A percentile compares a stretch with the other conserved stretches of the same genome.
Conservation (phyloP, 53 echinoderm and acorn worm genomes). For the Glandiceps talaboti region DNA sequence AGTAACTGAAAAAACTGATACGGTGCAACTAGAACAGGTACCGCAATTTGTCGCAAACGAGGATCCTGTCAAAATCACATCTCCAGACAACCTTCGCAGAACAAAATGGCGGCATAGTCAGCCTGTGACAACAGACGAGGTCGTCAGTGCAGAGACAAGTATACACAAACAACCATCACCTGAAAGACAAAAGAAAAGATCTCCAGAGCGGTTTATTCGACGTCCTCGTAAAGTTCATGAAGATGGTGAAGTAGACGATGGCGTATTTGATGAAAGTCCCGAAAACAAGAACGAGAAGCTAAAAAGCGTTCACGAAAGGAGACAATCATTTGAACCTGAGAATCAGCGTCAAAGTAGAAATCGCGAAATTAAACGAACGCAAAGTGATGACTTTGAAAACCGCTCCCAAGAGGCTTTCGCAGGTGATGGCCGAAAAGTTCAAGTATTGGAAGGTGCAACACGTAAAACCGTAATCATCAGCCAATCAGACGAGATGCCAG, state of each 20-base stretch:
- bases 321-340: background rate
- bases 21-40: background rate
- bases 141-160: background rate
- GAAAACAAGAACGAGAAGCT: background rate
- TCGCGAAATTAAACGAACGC: background rate
- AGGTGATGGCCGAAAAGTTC: background rate
- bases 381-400: background rate
- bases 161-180: background rate
- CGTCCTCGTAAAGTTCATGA: background rate
- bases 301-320: background rate
- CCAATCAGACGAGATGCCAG: constrained; percentile 5
- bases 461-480: constrained; percentile 14
- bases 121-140: background rate
- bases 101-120: background rate
- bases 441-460: constrained; percentile 11
- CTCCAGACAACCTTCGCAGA: background rate
- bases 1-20: background rate
- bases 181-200: too few relatives aligned
- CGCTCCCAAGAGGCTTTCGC: background rate
- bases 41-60: background rate
- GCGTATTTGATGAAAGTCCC: background rate
- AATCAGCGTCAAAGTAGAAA: background rate
- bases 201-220: background rate
- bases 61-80: background rate
- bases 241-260: background rate